phyloP scores from a whole-genome alignment of 2,888 invertebrate species.

The Anorthoa munda region DNA sequence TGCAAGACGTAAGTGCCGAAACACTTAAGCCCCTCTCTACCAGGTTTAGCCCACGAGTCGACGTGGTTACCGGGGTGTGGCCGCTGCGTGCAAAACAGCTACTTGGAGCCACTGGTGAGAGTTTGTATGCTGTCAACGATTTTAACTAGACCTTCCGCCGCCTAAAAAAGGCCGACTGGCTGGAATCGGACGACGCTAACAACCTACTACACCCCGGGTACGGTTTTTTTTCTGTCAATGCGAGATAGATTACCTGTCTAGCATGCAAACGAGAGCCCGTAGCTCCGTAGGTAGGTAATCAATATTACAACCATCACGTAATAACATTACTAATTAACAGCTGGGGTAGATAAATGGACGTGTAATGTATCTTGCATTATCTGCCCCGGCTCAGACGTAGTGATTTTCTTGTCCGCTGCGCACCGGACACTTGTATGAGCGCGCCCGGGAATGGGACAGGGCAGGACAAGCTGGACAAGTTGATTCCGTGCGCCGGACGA shows the following conservation, averaged over 20 bases:
- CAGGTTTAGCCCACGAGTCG: too few species aligned
- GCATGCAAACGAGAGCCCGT: conserved; percentile 23
- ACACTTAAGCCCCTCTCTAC: too few species aligned
- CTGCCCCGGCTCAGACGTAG: conserved; percentile 32
- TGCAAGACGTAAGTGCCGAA: too few species aligned
- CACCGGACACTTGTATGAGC: conserved; percentile 56
- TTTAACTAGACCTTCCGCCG: too few species aligned
- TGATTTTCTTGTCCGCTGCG: conserved; percentile 59
- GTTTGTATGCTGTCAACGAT: too few species aligned
- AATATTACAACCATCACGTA: conserved; percentile 27
- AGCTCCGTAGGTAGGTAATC: conserved; percentile 18
- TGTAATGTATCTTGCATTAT: conserved; percentile 58
- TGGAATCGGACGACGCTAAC: too few species aligned
- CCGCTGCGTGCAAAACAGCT: too few species aligned
- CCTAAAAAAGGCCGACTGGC: too few species aligned
- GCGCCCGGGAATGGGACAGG: conserved; percentile 32
- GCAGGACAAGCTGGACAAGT: conserved; percentile 31
- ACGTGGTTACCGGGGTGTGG: too few species aligned
- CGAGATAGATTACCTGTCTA: conserved; percentile 25
- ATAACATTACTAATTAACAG: conserved; percentile 59
- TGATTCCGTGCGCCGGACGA: conserved; percentile 54
- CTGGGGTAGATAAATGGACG: conserved; percentile 44
- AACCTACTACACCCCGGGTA: too few species aligned
- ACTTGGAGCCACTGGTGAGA: too few species aligned
- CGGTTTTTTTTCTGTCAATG: conserved; percentile 9